These are phyloP conservation scores for Axinella damicornis DNA, from an alignment of 37 sponge, comb jelly and placozoan species.

Conservation along the genomic window DNA sequence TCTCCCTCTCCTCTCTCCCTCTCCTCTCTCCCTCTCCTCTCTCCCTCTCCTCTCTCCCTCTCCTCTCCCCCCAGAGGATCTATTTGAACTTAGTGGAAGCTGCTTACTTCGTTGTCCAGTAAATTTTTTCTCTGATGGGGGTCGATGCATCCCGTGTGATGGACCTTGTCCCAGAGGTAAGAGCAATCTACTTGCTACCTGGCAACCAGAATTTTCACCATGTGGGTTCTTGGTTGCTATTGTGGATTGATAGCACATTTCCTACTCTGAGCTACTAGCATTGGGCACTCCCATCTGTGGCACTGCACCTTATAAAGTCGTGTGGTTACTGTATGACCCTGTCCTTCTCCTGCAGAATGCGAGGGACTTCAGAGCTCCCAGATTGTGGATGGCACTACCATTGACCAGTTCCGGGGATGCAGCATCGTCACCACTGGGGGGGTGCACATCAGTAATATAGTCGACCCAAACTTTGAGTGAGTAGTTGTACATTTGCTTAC, in stretches of 20 bases:
- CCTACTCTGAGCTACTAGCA: no score
- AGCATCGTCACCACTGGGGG: conserved; percentile 39
- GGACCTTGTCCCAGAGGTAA: conserved; percentile 51
- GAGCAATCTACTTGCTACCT: neutral
- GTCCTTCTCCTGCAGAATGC: conserved; percentile 43
- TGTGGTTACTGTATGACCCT: no score
- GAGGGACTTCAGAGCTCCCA: neutral
- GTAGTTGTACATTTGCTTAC: neutral
- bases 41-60: no score
- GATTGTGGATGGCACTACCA: neutral
- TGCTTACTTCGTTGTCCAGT: conserved; percentile 52
- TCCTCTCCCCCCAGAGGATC: conserved; percentile 4
- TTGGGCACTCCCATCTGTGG: no score
- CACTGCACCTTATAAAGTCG: no score
- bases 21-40: no score
- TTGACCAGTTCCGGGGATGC: conserved; percentile 29
- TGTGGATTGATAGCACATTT: neutral
- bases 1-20: no score
- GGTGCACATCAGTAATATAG: neutral
- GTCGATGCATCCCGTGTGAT: conserved; percentile 29
- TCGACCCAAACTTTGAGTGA: neutral
- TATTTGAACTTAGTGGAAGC: conserved; percentile 28
- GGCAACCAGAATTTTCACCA: neutral
- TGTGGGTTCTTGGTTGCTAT: neutral
- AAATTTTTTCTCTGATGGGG: neutral